Evolutionary conservation across 2,888 invertebrate species (phyloP).

Genomic region (Cryptus armator): DNA sequence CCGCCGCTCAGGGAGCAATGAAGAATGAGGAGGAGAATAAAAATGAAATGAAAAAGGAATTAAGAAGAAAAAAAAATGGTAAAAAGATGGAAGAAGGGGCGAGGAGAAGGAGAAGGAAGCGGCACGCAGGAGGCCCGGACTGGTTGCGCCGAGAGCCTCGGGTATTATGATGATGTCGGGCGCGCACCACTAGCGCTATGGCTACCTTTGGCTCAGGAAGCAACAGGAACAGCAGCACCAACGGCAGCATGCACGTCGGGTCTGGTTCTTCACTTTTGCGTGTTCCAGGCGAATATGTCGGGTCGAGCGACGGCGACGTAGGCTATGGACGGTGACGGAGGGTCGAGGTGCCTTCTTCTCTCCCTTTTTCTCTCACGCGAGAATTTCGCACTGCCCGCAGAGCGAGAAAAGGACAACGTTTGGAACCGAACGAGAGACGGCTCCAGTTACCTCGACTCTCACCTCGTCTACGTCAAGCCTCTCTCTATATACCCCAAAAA

Average conservation of each 20-base stretch:
- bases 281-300: slow-evolving; percentile 75
- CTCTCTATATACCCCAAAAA: slow-evolving; percentile 33
- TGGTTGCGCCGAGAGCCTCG: slow-evolving; percentile 43
- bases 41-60: slow-evolving; percentile 65
- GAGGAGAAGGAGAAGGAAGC: slow-evolving; percentile 51
- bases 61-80: slow-evolving; percentile 37
- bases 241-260: slow-evolving; percentile 61
- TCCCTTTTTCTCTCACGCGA: neutral
- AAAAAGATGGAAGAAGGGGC: slow-evolving; percentile 46
- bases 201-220: slow-evolving; percentile 43
- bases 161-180: slow-evolving; percentile 67
- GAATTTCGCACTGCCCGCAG: neutral
- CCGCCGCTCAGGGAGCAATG: slow-evolving; percentile 60
- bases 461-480: slow-evolving; percentile 66
- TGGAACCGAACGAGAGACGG: slow-evolving; percentile 62
- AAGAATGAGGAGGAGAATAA: slow-evolving; percentile 69
- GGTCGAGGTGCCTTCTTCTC: slow-evolving; percentile 21
- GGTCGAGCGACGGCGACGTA: slow-evolving; percentile 67
- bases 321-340: slow-evolving; percentile 46
- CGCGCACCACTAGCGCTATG: slow-evolving; percentile 15
- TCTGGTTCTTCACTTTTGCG: slow-evolving; percentile 75
- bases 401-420: slow-evolving; percentile 35
- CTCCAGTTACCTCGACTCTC: slow-evolving; percentile 75
- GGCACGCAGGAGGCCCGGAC: slow-evolving; percentile 28
- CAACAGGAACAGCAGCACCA: slow-evolving; percentile 53